A percentile compares a stretch with the other conserved stretches of the same genome.
phyloP scores from a whole-genome alignment of 1,140 invertebrate genomes.

The Hesperophylax magnus region DNA sequence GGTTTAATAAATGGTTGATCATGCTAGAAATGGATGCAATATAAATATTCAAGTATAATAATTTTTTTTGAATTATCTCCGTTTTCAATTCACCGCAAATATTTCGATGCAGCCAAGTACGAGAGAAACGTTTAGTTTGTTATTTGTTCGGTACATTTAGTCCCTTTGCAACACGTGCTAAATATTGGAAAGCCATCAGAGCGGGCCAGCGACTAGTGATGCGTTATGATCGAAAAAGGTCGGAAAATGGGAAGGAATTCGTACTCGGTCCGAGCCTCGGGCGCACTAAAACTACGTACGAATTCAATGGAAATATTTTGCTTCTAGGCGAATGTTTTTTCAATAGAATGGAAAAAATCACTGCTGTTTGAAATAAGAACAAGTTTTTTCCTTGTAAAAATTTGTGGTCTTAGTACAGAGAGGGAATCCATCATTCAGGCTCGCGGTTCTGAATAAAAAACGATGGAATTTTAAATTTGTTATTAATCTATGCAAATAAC shows the following conservation, averaged over 20 bases:
- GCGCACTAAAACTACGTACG: background rate
- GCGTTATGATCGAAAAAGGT: conserved; percentile 35
- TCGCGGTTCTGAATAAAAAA: too few relatives aligned
- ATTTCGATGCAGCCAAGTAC: conserved; percentile 8
- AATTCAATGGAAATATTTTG: background rate
- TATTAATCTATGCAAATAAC: too few relatives aligned
- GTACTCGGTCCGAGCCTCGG: background rate
- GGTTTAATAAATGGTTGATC: too few relatives aligned
- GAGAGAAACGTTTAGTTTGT: conserved; percentile 26
- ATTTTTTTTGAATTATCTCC: too few relatives aligned
- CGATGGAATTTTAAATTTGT: too few relatives aligned
- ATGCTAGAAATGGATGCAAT: too few relatives aligned
- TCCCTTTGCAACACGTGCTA: conserved; percentile 27
- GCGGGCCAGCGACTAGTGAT: background rate
- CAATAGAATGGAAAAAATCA: conserved; percentile 3
- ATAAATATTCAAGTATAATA: too few relatives aligned
- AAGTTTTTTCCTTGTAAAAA: background rate
- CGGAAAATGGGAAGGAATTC: background rate
- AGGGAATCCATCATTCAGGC: too few relatives aligned
- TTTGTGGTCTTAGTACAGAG: too few relatives aligned
- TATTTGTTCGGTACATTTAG: conserved; percentile 27
- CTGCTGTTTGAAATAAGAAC: background rate
- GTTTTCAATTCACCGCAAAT: background rate
- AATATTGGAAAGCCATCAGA: conserved; percentile 33
- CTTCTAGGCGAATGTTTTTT: background rate